Conservation (phyloP, 2,888 invertebrate genomes). For the Lasioglossum zephyrum region DNA sequence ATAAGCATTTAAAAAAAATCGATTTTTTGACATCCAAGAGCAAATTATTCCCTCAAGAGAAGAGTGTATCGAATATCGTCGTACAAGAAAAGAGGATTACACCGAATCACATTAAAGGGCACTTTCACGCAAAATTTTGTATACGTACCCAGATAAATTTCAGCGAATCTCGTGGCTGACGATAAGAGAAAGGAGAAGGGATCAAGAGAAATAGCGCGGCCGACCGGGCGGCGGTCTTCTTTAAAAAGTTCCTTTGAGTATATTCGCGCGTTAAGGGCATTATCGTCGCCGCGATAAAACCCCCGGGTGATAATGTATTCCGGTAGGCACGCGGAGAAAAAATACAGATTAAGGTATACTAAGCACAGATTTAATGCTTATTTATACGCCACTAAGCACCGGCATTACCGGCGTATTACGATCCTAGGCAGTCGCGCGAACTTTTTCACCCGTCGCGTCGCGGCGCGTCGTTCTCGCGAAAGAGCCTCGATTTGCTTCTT, state of each 20-base stretch:
- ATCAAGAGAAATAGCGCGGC: conserved; percentile 27
- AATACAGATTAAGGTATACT: conserved; percentile 83
- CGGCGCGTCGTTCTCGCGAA: conserved; percentile 6
- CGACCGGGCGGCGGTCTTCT: conserved; percentile 46
- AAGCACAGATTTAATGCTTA: conserved; percentile 84
- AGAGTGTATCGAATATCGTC: neutral
- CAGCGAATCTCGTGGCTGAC: neutral
- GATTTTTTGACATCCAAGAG: neutral
- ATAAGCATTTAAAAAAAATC: too few species aligned
- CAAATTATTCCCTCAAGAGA: too few species aligned
- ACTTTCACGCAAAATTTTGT: neutral
- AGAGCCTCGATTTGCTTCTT: conserved; percentile 25
- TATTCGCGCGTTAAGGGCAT: conserved; percentile 72
- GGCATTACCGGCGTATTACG: conserved; percentile 82
- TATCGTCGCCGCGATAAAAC: conserved; percentile 81
- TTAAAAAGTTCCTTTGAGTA: conserved; percentile 66
- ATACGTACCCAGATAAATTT: neutral
- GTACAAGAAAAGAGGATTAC: neutral
- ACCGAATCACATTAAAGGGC: neutral
- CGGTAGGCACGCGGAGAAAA: conserved; percentile 74
- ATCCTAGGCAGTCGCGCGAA: conserved; percentile 67
- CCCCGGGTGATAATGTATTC: conserved; percentile 82
- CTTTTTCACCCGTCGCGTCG: conserved; percentile 61
- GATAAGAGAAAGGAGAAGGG: conserved; percentile 24
- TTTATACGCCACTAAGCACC: conserved; percentile 84